These are phyloP conservation scores for Goniozus legneri DNA, from an alignment of 1,140 invertebrate genomes.

Conservation along the genomic window DNA sequence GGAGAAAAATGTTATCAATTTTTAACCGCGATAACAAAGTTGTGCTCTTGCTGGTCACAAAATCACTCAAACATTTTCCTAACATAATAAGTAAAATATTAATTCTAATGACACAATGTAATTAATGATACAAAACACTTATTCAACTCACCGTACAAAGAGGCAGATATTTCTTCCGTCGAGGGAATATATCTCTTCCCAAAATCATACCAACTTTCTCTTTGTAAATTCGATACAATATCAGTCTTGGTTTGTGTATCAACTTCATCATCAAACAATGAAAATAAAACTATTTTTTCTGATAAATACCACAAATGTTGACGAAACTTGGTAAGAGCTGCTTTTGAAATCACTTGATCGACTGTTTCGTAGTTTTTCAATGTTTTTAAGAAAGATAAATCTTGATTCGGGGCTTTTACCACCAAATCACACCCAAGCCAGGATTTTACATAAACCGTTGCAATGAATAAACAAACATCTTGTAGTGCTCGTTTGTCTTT, in stretches of 20 bases:
- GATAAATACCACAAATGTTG: slow-evolving; percentile 26
- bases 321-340: slow-evolving; percentile 17
- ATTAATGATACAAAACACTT: not conserved
- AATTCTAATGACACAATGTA: too few relatives aligned
- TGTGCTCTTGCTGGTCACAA: not conserved
- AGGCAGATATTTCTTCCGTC: not conserved
- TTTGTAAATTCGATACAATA: not conserved
- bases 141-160: not conserved
- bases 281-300: slow-evolving; percentile 13
- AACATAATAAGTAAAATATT: not conserved
- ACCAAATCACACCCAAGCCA: slow-evolving; percentile 23
- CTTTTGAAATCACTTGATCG: slow-evolving; percentile 14
- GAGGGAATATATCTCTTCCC: not conserved
- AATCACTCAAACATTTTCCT: not conserved
- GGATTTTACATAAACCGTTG: slow-evolving; percentile 24
- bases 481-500: slow-evolving; percentile 23
- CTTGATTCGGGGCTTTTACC: slow-evolving; percentile 20
- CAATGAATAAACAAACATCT: slow-evolving; percentile 28
- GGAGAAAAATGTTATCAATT: not conserved
- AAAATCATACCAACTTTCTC: not conserved
- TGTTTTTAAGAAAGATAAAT: slow-evolving; percentile 19
- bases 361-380: slow-evolving; percentile 17
- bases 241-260: not conserved
- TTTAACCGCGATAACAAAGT: not conserved
- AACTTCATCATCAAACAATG: slow-evolving; percentile 17